A percentile compares a stretch with the other conserved stretches of the same genome.
These are phyloP conservation scores for Athene noctua DNA, from an alignment of 2,113 vertebrate species.

Conservation along the genomic window DNA sequence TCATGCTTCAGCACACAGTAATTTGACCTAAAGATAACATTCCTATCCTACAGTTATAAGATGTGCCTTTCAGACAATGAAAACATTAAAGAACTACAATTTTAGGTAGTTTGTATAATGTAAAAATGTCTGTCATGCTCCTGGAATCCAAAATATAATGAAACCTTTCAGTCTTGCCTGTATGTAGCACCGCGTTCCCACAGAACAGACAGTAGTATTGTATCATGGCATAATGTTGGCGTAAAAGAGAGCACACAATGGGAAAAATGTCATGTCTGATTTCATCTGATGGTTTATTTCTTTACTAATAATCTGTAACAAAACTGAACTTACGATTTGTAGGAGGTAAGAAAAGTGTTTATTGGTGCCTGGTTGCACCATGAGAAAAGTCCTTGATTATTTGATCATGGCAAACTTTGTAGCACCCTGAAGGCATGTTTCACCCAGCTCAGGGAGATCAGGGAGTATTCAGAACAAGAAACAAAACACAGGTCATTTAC, in stretches of 20 bases:
- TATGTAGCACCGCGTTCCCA: not conserved
- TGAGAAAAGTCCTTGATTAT: not conserved
- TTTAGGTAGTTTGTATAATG: slow-evolving; percentile 34
- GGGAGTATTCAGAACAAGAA: not conserved
- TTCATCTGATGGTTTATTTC: slow-evolving; percentile 2
- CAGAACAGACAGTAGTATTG: not conserved
- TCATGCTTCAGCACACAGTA: slow-evolving; percentile 60
- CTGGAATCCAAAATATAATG: slow-evolving; percentile 21
- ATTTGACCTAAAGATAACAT: slow-evolving; percentile 70
- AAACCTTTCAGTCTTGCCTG: not conserved
- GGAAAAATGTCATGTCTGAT: slow-evolving; percentile 3
- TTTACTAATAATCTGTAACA: not conserved
- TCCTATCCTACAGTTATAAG: slow-evolving; percentile 21
- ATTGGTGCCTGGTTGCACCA: not conserved
- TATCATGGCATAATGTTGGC: not conserved
- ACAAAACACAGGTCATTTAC: not conserved
- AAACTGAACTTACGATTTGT: not conserved
- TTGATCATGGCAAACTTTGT: not conserved
- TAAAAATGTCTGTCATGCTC: slow-evolving; percentile 29
- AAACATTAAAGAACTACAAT: slow-evolving; percentile 54
- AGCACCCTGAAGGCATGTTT: not conserved
- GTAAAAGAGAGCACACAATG: not conserved
- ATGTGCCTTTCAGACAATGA: slow-evolving; percentile 58
- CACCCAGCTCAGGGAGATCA: not conserved
- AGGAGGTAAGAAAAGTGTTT: not conserved